Conservation (phyloP, 2,888 invertebrate species). For the Polymixis lichenea region DNA sequence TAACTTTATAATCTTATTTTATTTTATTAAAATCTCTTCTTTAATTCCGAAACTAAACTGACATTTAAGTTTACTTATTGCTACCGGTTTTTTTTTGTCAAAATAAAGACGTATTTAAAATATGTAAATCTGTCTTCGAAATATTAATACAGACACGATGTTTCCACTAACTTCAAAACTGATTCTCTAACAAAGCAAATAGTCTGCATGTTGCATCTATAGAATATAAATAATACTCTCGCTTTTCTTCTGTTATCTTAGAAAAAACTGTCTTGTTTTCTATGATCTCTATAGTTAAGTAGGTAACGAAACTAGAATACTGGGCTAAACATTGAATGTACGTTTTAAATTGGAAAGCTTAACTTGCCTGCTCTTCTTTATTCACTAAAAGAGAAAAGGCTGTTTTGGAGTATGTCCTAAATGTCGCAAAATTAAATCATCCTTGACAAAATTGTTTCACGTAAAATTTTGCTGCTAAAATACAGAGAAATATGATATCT, state of each 20-base stretch:
- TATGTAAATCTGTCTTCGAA: neutral
- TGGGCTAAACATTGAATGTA: conserved; percentile 13
- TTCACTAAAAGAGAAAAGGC: conserved; percentile 1
- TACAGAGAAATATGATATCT: neutral
- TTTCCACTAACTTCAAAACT: neutral
- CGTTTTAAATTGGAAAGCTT: conserved; percentile 21
- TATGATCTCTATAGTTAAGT: conserved; percentile 14
- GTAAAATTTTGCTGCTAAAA: neutral
- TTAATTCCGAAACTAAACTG: too few relatives aligned
- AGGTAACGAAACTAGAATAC: conserved; percentile 39
- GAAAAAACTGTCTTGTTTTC: conserved; percentile 4
- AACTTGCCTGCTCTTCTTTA: neutral
- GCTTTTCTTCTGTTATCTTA: conserved; percentile 2
- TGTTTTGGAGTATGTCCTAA: too few relatives aligned
- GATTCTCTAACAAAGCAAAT: neutral
- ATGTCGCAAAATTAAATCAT: neutral
- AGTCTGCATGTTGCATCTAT: neutral
- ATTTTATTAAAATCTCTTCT: too few relatives aligned
- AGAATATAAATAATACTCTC: neutral
- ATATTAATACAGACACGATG: neutral
- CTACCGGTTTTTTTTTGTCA: too few relatives aligned
- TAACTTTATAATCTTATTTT: too few relatives aligned
- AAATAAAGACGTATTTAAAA: neutral
- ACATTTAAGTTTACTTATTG: too few relatives aligned
- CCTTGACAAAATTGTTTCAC: neutral